Conservation (phyloP, 2,113 vertebrate species). For the Corythornis cristatus region DNA sequence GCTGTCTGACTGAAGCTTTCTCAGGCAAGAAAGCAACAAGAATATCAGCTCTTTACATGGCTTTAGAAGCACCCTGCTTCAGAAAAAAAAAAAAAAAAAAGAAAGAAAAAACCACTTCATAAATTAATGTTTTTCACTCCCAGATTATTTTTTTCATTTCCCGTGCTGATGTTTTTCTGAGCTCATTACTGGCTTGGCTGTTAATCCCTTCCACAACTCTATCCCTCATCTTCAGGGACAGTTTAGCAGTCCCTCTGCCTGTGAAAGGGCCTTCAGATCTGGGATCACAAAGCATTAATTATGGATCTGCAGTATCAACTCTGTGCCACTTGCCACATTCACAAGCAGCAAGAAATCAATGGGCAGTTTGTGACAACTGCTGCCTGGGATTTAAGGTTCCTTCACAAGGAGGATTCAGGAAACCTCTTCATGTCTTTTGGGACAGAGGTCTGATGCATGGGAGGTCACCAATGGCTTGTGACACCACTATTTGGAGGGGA, state of each 20-base stretch:
- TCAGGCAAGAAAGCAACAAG: background rate
- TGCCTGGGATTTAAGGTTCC: conserved; percentile 6
- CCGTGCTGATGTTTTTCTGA: conserved; percentile 2
- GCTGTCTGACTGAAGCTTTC: background rate
- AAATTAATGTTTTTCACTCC: conserved; percentile 31
- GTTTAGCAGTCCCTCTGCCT: conserved; percentile 40
- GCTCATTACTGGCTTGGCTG: conserved; percentile 53
- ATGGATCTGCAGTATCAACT: conserved; percentile 60
- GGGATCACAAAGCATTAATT: conserved; percentile 67
- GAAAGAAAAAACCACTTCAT: background rate
- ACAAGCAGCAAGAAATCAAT: conserved; percentile 28
- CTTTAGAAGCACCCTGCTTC: background rate
- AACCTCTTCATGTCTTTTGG: background rate
- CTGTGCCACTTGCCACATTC: conserved; percentile 5
- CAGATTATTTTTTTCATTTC: conserved; percentile 38
- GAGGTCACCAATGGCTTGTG: background rate
- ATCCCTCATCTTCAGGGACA: conserved; percentile 58
- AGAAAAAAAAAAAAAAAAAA: background rate
- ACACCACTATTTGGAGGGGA: background rate
- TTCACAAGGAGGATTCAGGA: background rate
- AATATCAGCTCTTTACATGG: background rate
- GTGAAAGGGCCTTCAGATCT: conserved; percentile 59
- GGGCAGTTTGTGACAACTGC: conserved; percentile 22
- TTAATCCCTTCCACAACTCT: conserved; percentile 45
- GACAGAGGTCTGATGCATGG: background rate